Conservation (phyloP, 2,888 invertebrate genomes). For the Eudasyphora cyanicolor region DNA sequence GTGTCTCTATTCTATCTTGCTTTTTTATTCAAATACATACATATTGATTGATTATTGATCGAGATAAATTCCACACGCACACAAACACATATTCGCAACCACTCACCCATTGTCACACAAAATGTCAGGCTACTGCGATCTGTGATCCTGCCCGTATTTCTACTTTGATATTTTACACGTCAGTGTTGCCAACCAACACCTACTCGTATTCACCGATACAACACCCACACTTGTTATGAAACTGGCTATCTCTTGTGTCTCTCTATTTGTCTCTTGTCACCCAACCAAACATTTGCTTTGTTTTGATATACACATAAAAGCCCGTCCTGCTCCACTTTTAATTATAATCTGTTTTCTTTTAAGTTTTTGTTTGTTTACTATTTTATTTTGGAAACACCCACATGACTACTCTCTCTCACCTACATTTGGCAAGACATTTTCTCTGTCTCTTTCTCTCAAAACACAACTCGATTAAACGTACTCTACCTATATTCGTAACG, state of each 20-base stretch:
- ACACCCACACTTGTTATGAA: background rate
- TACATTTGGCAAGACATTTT: conserved; percentile 57
- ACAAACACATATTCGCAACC: background rate
- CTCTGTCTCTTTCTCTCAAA: conserved; percentile 41
- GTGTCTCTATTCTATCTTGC: conserved; percentile 59
- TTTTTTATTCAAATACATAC: background rate
- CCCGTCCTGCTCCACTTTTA: background rate
- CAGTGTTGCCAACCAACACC: conserved; percentile 25
- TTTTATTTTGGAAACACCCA: conserved; percentile 18
- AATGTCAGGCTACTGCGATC: background rate
- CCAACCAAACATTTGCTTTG: conserved; percentile 18
- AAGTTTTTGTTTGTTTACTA: conserved; percentile 68
- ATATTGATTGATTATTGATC: background rate
- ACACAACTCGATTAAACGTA: conserved; percentile 20
- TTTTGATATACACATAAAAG: conserved; percentile 9
- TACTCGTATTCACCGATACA: background rate
- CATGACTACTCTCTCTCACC: conserved; percentile 1
- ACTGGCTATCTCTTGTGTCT: background rate
- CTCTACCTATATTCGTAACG: conserved; percentile 34
- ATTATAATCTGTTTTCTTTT: background rate
- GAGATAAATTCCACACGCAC: conserved; percentile 43
- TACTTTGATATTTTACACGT: background rate
- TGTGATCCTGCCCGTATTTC: too few species aligned
- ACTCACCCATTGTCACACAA: background rate
- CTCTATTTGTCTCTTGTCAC: background rate